These are phyloP conservation scores for Colius striatus DNA, from an alignment of 2,113 vertebrate species.

Conservation along the genomic window DNA sequence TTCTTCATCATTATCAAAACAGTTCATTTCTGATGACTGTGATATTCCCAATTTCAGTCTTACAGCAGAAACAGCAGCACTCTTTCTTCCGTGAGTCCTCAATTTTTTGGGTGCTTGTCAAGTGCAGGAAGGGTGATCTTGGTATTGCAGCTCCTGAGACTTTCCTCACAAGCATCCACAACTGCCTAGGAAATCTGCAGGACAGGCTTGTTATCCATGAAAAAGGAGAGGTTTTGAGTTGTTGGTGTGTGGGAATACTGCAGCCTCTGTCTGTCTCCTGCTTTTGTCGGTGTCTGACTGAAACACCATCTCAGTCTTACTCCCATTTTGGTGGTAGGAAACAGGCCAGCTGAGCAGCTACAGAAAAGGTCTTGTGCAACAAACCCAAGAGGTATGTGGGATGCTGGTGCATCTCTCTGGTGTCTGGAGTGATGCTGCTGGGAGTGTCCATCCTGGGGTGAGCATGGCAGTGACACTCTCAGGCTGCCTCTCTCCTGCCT, in stretches of 20 bases:
- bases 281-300: not conserved
- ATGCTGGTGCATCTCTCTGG: not conserved
- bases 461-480: rapidly evolving
- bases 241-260: not conserved
- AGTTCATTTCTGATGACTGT: not conserved
- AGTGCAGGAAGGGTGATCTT: not conserved
- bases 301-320: not conserved
- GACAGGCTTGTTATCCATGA: not conserved
- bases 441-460: not conserved
- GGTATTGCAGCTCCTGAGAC: not conserved
- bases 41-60: not conserved
- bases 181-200: not conserved
- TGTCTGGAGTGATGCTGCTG: not conserved
- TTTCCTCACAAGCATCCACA: not conserved
- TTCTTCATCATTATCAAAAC: not conserved
- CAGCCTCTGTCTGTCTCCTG: not conserved
- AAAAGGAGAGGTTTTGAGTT: not conserved
- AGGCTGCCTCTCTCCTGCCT: not conserved
- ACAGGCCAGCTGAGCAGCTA: not conserved
- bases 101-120: not conserved
- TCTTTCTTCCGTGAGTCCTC: not conserved
- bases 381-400: not conserved
- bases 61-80: not conserved
- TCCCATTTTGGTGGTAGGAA: not conserved
- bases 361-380: not conserved